Conservation (phyloP, 2,797 vertebrate species). For the Silurus lanzhouensis region DNA sequence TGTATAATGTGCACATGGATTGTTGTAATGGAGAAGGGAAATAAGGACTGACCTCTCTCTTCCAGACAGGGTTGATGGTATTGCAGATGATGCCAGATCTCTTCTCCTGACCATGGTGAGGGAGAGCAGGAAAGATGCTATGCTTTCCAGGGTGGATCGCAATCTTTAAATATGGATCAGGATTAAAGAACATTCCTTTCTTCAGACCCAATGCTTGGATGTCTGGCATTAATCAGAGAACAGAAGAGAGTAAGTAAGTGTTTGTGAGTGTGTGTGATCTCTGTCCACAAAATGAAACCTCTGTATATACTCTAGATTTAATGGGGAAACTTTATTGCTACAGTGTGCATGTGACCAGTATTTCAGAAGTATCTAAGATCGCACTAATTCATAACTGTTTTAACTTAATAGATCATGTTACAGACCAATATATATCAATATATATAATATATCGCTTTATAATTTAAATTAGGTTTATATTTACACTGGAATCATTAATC, state of each 20-base stretch:
- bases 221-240: constrained; percentile 68
- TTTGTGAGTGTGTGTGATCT: background rate
- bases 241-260: background rate
- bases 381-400: background rate
- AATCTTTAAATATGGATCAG: constrained; percentile 96
- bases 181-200: constrained; percentile 99
- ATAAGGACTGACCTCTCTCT: constrained; percentile 70
- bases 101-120: constrained; percentile 96
- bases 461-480: too few species aligned
- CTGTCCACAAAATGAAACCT: background rate
- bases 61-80: constrained; percentile 89
- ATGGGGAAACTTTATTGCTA: background rate
- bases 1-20: background rate
- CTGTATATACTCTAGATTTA: background rate
- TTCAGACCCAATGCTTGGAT: constrained; percentile 93
- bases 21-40: background rate
- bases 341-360: background rate
- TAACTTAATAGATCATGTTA: background rate
- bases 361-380: background rate
- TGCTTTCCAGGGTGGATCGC: constrained; percentile 96
- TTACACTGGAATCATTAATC: too few species aligned
- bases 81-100: constrained; percentile 90
- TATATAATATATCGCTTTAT: background rate
- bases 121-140: constrained; percentile 92
- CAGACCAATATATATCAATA: background rate